Conservation (phyloP, 2,888 invertebrate species). For the Agrochola circellaris region DNA sequence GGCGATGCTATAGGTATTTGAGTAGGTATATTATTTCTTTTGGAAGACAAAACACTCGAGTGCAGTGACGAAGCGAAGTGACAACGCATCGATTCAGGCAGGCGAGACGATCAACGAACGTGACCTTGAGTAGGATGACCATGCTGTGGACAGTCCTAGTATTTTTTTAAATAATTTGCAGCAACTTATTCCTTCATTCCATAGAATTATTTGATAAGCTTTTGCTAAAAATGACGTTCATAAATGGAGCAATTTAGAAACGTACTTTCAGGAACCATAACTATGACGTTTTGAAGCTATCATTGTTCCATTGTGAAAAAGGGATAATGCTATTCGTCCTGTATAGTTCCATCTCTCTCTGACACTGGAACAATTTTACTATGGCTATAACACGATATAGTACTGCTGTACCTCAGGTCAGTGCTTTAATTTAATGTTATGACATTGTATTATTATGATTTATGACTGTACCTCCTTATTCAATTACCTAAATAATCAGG, state of each 20-base stretch:
- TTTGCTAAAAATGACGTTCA: background rate
- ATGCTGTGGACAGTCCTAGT: conserved; percentile 26
- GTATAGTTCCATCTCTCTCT: too few relatives aligned
- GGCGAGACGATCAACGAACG: conserved; percentile 28
- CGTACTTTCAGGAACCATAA: background rate
- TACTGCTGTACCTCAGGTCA: background rate
- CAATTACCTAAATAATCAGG: background rate
- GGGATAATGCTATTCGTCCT: too few relatives aligned
- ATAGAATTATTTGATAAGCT: background rate
- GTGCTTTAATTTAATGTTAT: conserved; percentile 14
- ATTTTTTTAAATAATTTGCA: background rate
- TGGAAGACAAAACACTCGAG: conserved; percentile 12
- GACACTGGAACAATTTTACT: too few relatives aligned
- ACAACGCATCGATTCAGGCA: conserved; percentile 26
- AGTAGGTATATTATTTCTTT: conserved; percentile 4
- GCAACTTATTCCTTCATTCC: background rate
- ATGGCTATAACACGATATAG: too few relatives aligned
- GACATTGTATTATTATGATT: conserved; percentile 3
- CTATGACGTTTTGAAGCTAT: too few relatives aligned
- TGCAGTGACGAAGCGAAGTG: conserved; percentile 18
- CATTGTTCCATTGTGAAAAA: too few relatives aligned
- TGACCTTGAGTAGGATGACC: conserved; percentile 66
- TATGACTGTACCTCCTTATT: background rate
- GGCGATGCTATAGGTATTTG: background rate
- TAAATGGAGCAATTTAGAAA: background rate